These are phyloP conservation scores for Synanthedon formicaeformis DNA, from an alignment of 2,888 invertebrate genomes.

Conservation along the genomic window DNA sequence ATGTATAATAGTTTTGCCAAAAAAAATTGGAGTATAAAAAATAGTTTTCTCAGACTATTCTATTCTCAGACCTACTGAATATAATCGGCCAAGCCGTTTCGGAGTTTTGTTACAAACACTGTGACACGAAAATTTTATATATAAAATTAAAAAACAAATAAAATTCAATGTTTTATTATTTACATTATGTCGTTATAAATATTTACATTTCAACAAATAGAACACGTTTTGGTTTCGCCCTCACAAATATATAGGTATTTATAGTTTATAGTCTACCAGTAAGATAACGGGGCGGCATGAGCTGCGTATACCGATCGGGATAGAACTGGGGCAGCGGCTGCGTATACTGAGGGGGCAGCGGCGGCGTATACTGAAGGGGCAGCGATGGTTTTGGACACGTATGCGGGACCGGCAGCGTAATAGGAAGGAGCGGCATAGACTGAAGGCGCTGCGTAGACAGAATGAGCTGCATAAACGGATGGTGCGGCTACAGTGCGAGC, in stretches of 20 bases:
- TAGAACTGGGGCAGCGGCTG: conserved; percentile 12
- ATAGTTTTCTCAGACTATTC: too few species aligned
- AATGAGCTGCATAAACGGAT: conserved; percentile 11
- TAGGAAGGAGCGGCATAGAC: conserved; percentile 14
- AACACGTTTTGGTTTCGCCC: conserved; percentile 31
- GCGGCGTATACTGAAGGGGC: conserved; percentile 14
- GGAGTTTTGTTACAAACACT: too few species aligned
- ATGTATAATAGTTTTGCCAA: too few species aligned
- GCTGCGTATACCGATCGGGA: conserved; percentile 7
- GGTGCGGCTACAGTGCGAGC: conserved; percentile 15
- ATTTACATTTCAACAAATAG: conserved; percentile 27
- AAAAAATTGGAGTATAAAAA: too few species aligned
- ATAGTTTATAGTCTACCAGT: conserved; percentile 30
- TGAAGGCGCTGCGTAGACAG: conserved; percentile 12
- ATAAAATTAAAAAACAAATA: too few species aligned
- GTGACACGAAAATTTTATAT: too few species aligned
- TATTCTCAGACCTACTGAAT: too few species aligned
- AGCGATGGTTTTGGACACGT: conserved; percentile 10
- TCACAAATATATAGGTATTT: conserved; percentile 5
- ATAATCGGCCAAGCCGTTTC: too few species aligned
- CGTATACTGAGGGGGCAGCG: conserved; percentile 12
- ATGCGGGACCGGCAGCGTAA: conserved; percentile 11
- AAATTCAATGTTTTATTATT: neutral
- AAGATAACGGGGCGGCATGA: conserved; percentile 40
- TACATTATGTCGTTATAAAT: conserved; percentile 7